Evolutionary conservation across 2,113 vertebrate genomes (phyloP), one percentile per base, ranked within the genome.

Genomic region (Abramis brama): DNA sequence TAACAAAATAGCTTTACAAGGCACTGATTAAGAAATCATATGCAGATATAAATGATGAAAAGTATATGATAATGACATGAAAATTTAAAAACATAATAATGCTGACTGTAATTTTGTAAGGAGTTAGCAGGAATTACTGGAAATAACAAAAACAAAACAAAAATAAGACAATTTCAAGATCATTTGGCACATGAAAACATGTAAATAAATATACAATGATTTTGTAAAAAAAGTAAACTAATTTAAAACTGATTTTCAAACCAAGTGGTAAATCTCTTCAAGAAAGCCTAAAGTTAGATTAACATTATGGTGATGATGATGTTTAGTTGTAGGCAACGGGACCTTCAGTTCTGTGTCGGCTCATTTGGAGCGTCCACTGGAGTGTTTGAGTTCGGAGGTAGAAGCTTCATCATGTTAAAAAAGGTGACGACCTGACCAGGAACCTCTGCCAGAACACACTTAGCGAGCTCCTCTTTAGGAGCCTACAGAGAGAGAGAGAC

Each of bases 391-490:
- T 90, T 93, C 3, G 91, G 92, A 33, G 95, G 95, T n/a, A 0
- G 87, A 60, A 93, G 86, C 89, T 95, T 93, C 92, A 93, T 86
- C 87, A 88, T 86, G 64, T 57, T 94, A 85, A 92, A 94, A 66
- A 92, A 95, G 27, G 90, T 90, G 85, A 93, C 91, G 70, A 96
- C 86, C 89, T 96, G 95, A 85, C 59, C 30, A 2, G 95, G 95
- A 23, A 95, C 92, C 87, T 95, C 95, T 12, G 95, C 95, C 86
- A 95, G 59, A 60, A 95, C 95, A 4, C 84, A 90, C 90, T 94
- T 93, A 0, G 95, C 92, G 64, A 95, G 82, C 0, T 91, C 94
- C 84, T 95, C 94, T 55, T 27, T 83, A 0, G 94, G 93, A 89
- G 71, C 87, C 95, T 95, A 84, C 17, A 4, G 21, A 85, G 3